phyloP scores from a whole-genome alignment of 2,888 invertebrate species.

The Sicus ferrugineus region DNA sequence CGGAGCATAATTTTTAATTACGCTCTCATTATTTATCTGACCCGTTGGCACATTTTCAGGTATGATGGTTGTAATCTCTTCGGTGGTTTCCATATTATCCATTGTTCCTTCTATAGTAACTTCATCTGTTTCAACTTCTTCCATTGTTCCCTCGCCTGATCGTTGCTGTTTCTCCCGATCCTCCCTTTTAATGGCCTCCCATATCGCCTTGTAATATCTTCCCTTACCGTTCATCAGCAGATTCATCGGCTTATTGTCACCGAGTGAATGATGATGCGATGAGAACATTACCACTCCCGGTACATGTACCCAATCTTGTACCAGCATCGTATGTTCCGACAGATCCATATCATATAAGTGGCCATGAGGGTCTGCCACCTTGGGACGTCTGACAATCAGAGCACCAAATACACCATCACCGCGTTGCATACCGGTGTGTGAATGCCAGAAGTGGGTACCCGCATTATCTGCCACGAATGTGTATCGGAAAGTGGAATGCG shows the following conservation, averaged over 20 bases:
- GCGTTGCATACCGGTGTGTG: constrained; percentile 82
- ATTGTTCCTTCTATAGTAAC: not conserved
- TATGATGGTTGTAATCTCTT: not conserved
- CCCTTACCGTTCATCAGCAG: constrained; percentile 86
- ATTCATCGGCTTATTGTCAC: constrained; percentile 83
- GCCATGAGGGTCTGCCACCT: constrained; percentile 71
- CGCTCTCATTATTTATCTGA: not conserved
- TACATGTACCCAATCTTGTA: constrained; percentile 85
- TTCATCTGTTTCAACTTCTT: constrained; percentile 4
- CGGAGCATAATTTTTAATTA: not conserved
- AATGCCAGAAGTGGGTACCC: constrained; percentile 89
- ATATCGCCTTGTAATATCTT: constrained; percentile 62
- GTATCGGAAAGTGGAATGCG: constrained; percentile 79
- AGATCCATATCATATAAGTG: constrained; percentile 81
- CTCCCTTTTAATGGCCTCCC: constrained; percentile 45
- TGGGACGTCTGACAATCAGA: constrained; percentile 76
- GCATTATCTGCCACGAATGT: constrained; percentile 75
- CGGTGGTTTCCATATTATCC: constrained; percentile 10
- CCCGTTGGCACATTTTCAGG: too few relatives aligned
- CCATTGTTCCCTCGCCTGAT: not conserved
- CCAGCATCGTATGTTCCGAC: constrained; percentile 74
- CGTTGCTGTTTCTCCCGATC: not conserved
- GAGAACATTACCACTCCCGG: constrained; percentile 78
- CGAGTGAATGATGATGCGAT: constrained; percentile 83
- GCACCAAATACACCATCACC: constrained; percentile 86